Percentiles rank a stretch among this genome's conserved stretches.
phyloP scores from a whole-genome alignment of 2,113 vertebrate genomes.

The Dolichallabes microphthalmus region DNA sequence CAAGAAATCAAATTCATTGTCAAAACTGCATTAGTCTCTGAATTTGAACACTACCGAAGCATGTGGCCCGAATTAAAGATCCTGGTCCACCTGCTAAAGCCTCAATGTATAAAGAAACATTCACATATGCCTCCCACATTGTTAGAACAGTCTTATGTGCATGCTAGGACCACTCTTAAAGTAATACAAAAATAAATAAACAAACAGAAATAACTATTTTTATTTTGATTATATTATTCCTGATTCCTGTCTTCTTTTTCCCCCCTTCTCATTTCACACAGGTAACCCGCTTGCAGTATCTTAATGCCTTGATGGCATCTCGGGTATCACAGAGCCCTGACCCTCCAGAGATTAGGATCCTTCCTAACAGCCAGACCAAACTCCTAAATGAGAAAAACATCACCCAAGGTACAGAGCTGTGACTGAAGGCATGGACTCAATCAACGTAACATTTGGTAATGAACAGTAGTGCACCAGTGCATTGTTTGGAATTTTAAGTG shows the following conservation, averaged over 20 bases:
- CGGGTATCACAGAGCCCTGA: conserved; percentile 77
- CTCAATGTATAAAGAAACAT: neutral
- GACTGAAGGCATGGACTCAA: neutral
- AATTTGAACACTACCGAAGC: neutral
- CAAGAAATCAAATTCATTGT: neutral
- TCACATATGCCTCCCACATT: neutral
- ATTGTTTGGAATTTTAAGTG: neutral
- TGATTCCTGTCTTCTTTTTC: neutral
- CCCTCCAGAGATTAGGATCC: conserved; percentile 74
- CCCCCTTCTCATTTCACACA: conserved; percentile 47
- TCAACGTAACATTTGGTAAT: neutral
- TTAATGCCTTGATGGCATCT: conserved; percentile 84
- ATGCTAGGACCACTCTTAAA: neutral
- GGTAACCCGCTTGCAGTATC: conserved; percentile 87
- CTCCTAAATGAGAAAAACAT: conserved; percentile 78
- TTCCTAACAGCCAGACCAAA: conserved; percentile 84
- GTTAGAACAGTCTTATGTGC: neutral
- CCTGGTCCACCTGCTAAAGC: neutral
- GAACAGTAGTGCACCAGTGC: neutral
- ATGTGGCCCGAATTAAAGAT: neutral
- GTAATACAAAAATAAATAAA: neutral
- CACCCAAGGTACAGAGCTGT: conserved; percentile 61
- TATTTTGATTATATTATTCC: too few species aligned
- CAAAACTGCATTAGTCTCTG: neutral
- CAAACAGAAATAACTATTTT: too few species aligned